phyloP scores from a whole-genome alignment of 1,140 invertebrate genomes.

The Drosophila oshimai region DNA sequence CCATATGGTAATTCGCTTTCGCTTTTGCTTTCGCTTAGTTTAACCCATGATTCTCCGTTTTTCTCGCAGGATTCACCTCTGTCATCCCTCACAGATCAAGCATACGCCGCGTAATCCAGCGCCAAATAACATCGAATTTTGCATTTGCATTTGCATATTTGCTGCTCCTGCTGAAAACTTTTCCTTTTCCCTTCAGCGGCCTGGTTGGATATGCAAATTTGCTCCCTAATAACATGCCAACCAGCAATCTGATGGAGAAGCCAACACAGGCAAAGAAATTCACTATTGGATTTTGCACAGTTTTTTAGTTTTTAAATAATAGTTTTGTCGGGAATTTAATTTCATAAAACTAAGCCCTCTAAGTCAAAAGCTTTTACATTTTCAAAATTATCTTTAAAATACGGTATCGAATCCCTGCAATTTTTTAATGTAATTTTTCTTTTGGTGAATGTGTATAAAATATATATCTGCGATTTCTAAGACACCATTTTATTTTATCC shows the following conservation, averaged over 20 bases:
- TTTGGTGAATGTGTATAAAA: too few species aligned
- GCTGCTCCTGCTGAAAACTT: neutral
- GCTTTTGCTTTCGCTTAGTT: neutral
- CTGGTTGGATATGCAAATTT: constrained; percentile 27
- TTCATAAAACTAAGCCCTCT: too few species aligned
- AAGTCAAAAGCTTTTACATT: too few species aligned
- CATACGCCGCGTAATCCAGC: constrained; percentile 28
- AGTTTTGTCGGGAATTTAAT: too few species aligned
- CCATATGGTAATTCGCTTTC: too few species aligned
- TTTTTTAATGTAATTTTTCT: too few species aligned
- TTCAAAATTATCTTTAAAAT: too few species aligned
- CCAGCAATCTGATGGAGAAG: constrained; percentile 14
- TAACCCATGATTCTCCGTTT: neutral
- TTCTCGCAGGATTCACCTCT: neutral
- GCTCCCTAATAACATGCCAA: constrained; percentile 32
- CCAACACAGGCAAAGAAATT: neutral
- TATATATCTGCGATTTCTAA: too few species aligned
- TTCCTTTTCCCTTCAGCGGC: neutral
- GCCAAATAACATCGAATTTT: constrained; percentile 25
- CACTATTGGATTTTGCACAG: too few species aligned
- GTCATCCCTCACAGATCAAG: constrained; percentile 18
- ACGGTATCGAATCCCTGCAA: too few species aligned
- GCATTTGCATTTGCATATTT: constrained; percentile 32
- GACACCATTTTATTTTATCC: too few species aligned
- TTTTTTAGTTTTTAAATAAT: neutral